These are phyloP conservation scores for Rallus limicola DNA, from an alignment of 2,113 vertebrate species.

Conservation along the genomic window DNA sequence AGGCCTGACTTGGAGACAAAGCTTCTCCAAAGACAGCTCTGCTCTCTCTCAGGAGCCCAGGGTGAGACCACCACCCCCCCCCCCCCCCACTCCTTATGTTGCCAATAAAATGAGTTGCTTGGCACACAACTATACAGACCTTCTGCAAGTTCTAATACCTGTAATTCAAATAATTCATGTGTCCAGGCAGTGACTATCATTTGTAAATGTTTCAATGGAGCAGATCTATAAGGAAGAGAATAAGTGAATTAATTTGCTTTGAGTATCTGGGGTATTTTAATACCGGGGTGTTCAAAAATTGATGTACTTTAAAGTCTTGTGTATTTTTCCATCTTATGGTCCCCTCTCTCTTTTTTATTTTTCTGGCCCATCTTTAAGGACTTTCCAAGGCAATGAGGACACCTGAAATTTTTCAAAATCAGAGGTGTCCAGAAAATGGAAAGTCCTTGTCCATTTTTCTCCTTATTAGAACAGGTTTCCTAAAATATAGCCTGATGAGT, in stretches of 20 bases:
- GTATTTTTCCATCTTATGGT: neutral
- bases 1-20: neutral
- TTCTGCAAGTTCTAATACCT: neutral
- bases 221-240: neutral
- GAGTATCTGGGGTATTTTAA: neutral
- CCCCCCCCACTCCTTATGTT: neutral
- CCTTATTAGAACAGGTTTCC: neutral
- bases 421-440: neutral
- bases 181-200: neutral
- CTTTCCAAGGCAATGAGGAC: neutral
- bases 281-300: neutral
- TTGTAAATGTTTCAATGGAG: neutral
- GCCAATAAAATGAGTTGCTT: neutral
- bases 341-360: no score
- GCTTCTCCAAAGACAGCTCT: neutral
- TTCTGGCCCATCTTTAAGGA: neutral
- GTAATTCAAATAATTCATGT: neutral
- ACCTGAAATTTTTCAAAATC: neutral
- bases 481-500: constrained; percentile 4
- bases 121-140: neutral
- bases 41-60: neutral
- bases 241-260: neutral
- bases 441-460: neutral
- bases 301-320: neutral
- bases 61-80: neutral